Percentiles rank a stretch among this genome's conserved stretches.
Conservation (phyloP, 2,797 vertebrate genomes). For the Coluber constrictor region DNA sequence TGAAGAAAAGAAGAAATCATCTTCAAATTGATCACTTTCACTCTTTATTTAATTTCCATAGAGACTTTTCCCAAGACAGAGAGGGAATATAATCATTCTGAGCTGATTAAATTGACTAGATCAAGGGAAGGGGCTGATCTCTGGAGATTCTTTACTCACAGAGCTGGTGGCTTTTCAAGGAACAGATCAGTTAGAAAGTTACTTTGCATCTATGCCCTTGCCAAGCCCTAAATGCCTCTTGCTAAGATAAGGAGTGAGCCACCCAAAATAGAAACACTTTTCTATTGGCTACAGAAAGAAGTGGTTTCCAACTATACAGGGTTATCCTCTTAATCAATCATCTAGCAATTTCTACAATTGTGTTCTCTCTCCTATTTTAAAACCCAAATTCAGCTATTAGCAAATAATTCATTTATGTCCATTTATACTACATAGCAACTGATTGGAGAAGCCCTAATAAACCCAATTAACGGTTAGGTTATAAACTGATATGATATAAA, state of each 20-base stretch:
- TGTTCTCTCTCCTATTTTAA: slow-evolving; percentile 55
- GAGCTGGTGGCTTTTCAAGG: slow-evolving; percentile 74
- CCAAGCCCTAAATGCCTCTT: slow-evolving; percentile 76
- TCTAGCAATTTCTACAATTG: slow-evolving; percentile 75
- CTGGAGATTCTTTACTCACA: slow-evolving; percentile 75
- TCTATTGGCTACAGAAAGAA: slow-evolving; percentile 81
- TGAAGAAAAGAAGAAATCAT: slow-evolving; percentile 85
- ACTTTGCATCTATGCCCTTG: slow-evolving; percentile 70
- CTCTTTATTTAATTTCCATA: slow-evolving; percentile 73
- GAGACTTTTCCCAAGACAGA: slow-evolving; percentile 71
- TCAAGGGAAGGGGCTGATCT: slow-evolving; percentile 62
- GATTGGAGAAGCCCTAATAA: slow-evolving; percentile 24
- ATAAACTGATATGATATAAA: background rate
- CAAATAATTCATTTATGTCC: slow-evolving; percentile 47
- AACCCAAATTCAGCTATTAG: slow-evolving; percentile 47
- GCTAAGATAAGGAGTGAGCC: slow-evolving; percentile 86
- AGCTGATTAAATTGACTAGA: slow-evolving; percentile 73
- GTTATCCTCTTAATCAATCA: slow-evolving; percentile 64
- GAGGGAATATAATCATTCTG: slow-evolving; percentile 57
- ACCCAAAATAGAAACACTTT: slow-evolving; percentile 87
- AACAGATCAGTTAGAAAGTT: slow-evolving; percentile 77
- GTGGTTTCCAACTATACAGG: slow-evolving; percentile 71
- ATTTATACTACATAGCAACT: slow-evolving; percentile 55
- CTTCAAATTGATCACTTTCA: slow-evolving; percentile 72
- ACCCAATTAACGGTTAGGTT: background rate